Conservation (phyloP, 2,888 invertebrate species). For the Acleris laterana region DNA sequence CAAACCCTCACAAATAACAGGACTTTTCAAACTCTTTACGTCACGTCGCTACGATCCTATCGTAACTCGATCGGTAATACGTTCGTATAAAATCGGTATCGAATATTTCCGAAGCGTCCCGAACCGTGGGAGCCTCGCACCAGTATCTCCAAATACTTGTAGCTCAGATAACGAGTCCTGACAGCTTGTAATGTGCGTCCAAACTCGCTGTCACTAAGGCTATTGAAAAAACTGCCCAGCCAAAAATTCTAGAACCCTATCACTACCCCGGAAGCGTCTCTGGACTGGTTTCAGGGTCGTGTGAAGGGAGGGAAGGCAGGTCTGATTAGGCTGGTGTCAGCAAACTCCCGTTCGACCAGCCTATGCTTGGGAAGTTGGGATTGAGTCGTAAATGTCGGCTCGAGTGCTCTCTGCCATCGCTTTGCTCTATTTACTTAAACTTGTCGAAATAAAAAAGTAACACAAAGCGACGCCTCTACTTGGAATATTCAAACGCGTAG, state of each 20-base stretch:
- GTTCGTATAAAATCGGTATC: slow-evolving; percentile 19
- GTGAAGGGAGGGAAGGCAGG: slow-evolving; percentile 50
- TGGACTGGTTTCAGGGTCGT: slow-evolving; percentile 39
- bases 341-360: slow-evolving; percentile 63
- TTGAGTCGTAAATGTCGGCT: slow-evolving; percentile 83
- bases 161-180: slow-evolving; percentile 69
- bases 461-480: slow-evolving; percentile 51
- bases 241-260: slow-evolving; percentile 55
- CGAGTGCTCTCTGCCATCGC: slow-evolving; percentile 72
- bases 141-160: slow-evolving; percentile 62
- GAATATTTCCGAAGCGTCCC: slow-evolving; percentile 39
- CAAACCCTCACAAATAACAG: too few species aligned
- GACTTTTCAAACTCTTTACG: too few species aligned
- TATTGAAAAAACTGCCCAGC: slow-evolving; percentile 62
- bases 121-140: slow-evolving; percentile 67
- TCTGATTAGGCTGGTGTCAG: slow-evolving; percentile 68
- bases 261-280: slow-evolving; percentile 45
- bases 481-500: slow-evolving; percentile 38
- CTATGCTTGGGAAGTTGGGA: slow-evolving; percentile 74
- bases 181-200: slow-evolving; percentile 71
- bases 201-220: slow-evolving; percentile 71
- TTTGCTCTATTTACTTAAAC: slow-evolving; percentile 72
- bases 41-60: too few species aligned
- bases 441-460: slow-evolving; percentile 59
- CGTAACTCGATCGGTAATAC: neutral